A percentile compares a stretch with the other conserved stretches of the same genome.
Conservation (phyloP, 2,797 vertebrate species). For the Micrastur ruficollis region DNA sequence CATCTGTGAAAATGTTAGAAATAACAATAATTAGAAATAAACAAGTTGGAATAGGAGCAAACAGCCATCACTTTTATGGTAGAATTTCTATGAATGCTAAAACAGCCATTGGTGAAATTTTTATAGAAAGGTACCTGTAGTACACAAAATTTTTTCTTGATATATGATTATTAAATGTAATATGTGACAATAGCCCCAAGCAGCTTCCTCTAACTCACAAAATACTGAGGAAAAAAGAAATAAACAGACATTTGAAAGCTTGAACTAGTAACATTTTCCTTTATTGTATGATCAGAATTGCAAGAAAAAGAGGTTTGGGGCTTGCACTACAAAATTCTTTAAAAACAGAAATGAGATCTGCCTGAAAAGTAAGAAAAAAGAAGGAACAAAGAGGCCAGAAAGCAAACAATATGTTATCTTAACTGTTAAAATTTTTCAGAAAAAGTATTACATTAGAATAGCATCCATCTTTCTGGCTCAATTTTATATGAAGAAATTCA, state of each 20-base stretch:
- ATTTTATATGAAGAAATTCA: neutral
- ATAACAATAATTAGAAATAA: neutral
- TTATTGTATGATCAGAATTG: conserved; percentile 2
- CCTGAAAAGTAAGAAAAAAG: neutral
- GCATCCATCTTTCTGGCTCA: neutral
- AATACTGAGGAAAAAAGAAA: neutral
- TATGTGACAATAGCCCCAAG: conserved; percentile 1
- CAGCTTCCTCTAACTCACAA: neutral
- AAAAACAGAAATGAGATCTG: neutral
- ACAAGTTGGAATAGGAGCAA: neutral
- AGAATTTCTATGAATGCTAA: neutral
- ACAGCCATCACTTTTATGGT: neutral
- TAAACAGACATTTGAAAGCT: neutral
- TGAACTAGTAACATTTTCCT: neutral
- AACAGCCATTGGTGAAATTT: neutral
- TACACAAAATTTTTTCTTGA: neutral
- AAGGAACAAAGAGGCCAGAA: neutral
- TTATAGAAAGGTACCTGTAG: neutral
- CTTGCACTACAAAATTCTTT: neutral
- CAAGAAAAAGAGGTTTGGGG: neutral
- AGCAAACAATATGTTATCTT: neutral
- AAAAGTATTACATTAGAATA: neutral
- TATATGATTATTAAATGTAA: conserved; percentile 20
- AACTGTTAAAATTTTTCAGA: neutral
- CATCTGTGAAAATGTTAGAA: neutral